Percentiles rank a stretch among this genome's conserved stretches.
Conservation (phyloP, 2,113 vertebrate species). For the Equus quagga region DNA sequence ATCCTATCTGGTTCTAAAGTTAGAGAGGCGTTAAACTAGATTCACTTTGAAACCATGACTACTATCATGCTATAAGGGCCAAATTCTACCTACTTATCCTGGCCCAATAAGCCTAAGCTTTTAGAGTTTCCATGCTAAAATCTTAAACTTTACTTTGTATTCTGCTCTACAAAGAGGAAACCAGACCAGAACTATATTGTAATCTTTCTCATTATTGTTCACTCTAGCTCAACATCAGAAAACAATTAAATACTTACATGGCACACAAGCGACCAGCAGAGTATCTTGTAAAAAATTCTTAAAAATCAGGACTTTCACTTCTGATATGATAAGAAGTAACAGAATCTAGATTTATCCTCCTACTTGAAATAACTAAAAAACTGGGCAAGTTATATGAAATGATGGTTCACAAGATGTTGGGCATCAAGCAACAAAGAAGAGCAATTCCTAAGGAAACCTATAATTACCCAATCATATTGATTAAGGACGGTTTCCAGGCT, state of each 20-base stretch:
- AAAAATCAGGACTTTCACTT: conserved; percentile 7
- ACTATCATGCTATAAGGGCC: neutral
- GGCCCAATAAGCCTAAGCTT: neutral
- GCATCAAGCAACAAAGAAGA: neutral
- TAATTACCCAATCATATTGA: neutral
- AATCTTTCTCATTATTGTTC: conserved; percentile 5
- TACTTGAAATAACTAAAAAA: neutral
- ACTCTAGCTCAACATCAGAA: neutral
- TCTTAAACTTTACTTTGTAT: neutral
- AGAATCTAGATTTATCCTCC: conserved; percentile 14
- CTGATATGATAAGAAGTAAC: neutral
- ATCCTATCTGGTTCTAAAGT: neutral
- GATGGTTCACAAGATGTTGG: neutral
- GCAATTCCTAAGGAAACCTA: neutral
- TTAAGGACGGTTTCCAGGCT: neutral
- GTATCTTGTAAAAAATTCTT: neutral
- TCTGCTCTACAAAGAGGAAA: neutral
- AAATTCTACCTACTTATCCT: neutral
- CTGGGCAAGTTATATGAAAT: neutral
- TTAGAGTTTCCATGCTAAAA: neutral
- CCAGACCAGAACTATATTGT: neutral
- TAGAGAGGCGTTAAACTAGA: neutral
- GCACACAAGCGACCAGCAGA: neutral
- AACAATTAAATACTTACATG: neutral
- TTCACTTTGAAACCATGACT: neutral